These are phyloP conservation scores for Phyllotreta cruciferae DNA, from an alignment of 2,888 invertebrate species.

Conservation along the genomic window DNA sequence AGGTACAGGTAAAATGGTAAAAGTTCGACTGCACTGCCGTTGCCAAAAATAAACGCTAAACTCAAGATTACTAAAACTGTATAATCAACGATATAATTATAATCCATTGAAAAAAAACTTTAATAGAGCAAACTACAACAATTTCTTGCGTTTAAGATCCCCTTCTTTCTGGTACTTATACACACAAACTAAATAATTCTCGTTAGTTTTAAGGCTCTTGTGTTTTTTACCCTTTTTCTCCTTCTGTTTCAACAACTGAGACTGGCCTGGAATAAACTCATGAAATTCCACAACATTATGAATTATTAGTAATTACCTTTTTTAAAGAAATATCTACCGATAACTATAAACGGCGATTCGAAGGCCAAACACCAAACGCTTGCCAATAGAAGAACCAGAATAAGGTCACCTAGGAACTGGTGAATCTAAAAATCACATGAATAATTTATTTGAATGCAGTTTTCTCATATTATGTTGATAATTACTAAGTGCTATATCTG, in stretches of 20 bases:
- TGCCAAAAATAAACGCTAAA: too few species aligned
- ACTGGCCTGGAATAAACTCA: background rate
- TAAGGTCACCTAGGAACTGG: slow-evolving; percentile 59
- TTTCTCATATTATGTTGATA: background rate
- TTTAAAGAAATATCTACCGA: slow-evolving; percentile 27
- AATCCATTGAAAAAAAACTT: too few species aligned
- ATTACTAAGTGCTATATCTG: background rate
- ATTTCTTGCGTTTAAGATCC: too few species aligned
- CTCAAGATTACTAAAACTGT: too few species aligned
- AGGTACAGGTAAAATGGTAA: slow-evolving; percentile 3
- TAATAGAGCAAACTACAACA: too few species aligned
- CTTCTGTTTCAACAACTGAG: background rate
- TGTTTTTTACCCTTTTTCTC: background rate
- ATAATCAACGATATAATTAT: too few species aligned
- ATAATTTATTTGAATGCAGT: background rate
- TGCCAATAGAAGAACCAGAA: slow-evolving; percentile 53
- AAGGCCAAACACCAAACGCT: slow-evolving; percentile 58
- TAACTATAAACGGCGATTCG: slow-evolving; percentile 54
- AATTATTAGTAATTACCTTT: slow-evolving; percentile 26
- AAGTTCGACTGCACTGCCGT: too few species aligned
- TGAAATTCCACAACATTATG: background rate
- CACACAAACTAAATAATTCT: slow-evolving; percentile 8
- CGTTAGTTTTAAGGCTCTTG: slow-evolving; percentile 1
- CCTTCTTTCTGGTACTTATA: slow-evolving; percentile 4
- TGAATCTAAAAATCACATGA: slow-evolving; percentile 48